These are phyloP conservation scores for Ischnura elegans DNA, from an alignment of 2,888 invertebrate species.

Conservation along the genomic window DNA sequence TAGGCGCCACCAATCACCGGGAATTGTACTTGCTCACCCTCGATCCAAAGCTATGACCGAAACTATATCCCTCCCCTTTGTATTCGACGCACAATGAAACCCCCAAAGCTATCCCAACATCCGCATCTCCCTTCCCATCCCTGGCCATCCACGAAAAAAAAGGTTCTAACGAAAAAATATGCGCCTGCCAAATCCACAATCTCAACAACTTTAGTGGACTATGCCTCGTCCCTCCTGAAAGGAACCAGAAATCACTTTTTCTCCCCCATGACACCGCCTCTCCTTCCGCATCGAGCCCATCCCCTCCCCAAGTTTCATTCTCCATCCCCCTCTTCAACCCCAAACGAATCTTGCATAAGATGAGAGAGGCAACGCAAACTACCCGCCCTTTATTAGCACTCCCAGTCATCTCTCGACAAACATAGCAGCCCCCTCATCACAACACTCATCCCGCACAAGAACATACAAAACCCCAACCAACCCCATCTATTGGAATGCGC, in stretches of 20 bases:
- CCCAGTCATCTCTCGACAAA: slow-evolving; percentile 55
- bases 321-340: neutral
- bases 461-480: neutral
- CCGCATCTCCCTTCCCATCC: neutral
- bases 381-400: slow-evolving; percentile 59
- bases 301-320: neutral
- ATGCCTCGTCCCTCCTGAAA: neutral
- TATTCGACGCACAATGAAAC: neutral
- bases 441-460: neutral
- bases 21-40: neutral
- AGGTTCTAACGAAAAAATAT: neutral
- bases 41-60: neutral
- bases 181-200: neutral
- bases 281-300: neutral
- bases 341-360: slow-evolving; percentile 21
- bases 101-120: slow-evolving; percentile 6
- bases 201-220: neutral
- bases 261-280: neutral
- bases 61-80: neutral
- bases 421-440: slow-evolving; percentile 5
- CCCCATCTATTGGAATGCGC: neutral
- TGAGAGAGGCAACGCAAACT: slow-evolving; percentile 51
- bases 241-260: neutral
- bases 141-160: neutral
- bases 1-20: neutral